Base-by-base conservation (phyloP, 2,888 invertebrate species). In the Ctenicera cuprea region DNA sequence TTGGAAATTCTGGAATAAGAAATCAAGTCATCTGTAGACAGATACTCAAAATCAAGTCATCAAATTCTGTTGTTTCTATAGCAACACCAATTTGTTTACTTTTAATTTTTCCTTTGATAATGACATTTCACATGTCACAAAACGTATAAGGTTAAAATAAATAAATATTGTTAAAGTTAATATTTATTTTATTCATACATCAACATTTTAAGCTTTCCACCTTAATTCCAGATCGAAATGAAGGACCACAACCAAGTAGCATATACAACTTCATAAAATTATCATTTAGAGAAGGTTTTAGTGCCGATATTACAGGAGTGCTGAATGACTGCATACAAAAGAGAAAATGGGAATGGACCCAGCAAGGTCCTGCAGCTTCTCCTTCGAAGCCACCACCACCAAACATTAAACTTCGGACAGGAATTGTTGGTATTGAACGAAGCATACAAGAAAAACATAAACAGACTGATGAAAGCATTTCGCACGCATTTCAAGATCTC, bases 391-490 rank as follows among this genome's bases (percentile, higher is more conserved):
- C 76, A 37, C 64, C 77, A 26, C 37, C 78, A 14, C 87, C 88
- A 0, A 88, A 85, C 78, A 93, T 94, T 63, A 94, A 94, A 86
- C 90, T 94, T 52, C 89, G 95, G 62, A 93, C 94, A 8, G 99
- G 99, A 59, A 99, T 99, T 82, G 94, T 96, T 52, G 99, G 99
- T 0, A 99, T 99, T 80, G 99, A 99, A 87, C 91, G 96, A 81
- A 94, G 94, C 81, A 91, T 99, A 75, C 94, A 96, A 83, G 95
- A 97, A 83, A 95, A 95, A 84, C 95, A 97, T 61, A 94, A 94
- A 86, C 94, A 94, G 48, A 97, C 97, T 0, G 96, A 97, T 88
- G 93, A 95, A 83, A 97, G 95, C 83, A 99, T 99, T 80, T 93
- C 92, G 14, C 90, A 94, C 78, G 99, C 99, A 0, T 99, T 99